Evolutionary conservation across 2,113 vertebrate species (phyloP).

Genomic region (Apteryx owenii): DNA sequence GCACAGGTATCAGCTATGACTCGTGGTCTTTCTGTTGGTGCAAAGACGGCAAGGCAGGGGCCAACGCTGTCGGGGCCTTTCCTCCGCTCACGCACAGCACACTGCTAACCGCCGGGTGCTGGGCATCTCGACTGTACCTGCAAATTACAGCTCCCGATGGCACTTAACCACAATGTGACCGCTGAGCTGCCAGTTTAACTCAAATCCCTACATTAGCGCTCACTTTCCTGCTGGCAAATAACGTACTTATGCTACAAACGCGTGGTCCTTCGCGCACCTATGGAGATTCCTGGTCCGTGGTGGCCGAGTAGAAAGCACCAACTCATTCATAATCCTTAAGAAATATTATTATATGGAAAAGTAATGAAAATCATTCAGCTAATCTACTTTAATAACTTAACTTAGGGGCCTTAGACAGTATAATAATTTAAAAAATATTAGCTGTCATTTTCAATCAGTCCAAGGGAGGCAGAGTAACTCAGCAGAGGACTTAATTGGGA

Average conservation of each 20-base stretch:
- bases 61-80: too few species aligned
- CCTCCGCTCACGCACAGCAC: too few species aligned
- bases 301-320: not conserved
- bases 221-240: not conserved
- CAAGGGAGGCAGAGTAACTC: not conserved
- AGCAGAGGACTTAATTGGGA: not conserved
- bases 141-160: too few species aligned
- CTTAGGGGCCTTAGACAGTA: constrained; percentile 21
- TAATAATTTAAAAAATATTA: constrained; percentile 63
- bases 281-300: not conserved
- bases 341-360: constrained; percentile 22
- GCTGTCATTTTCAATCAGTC: constrained; percentile 67
- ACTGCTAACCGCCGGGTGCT: too few species aligned
- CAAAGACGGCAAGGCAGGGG: too few species aligned
- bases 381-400: constrained; percentile 70
- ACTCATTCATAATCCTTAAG: constrained; percentile 38
- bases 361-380: constrained; percentile 65
- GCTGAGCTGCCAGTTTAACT: too few species aligned
- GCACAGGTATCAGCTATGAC: too few species aligned
- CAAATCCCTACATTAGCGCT: too few species aligned
- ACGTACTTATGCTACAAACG: rapidly evolving
- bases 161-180: too few species aligned
- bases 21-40: too few species aligned
- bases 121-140: too few species aligned
- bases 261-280: rapidly evolving